These are phyloP conservation scores for Stercorarius parasiticus DNA, from an alignment of 2,113 vertebrate genomes.

Conservation along the genomic window DNA sequence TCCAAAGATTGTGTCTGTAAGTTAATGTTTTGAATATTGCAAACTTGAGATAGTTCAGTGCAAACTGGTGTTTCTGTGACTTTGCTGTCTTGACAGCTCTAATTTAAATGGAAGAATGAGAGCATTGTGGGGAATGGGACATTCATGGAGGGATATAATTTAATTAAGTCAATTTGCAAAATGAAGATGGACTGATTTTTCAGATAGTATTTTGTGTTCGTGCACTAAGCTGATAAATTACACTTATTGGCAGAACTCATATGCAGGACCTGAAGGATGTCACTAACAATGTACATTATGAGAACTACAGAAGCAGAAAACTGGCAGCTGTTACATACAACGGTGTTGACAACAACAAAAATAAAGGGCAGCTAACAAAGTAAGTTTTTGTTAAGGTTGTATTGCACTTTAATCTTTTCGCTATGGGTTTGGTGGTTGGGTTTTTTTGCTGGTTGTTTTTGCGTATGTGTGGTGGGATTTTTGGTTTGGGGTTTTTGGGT, in stretches of 20 bases:
- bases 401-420: neutral
- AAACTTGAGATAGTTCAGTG: neutral
- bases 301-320: slow-evolving; percentile 98
- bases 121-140: neutral
- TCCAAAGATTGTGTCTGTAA: neutral
- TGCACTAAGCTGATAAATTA: slow-evolving; percentile 4
- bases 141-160: neutral
- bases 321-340: slow-evolving; percentile 97
- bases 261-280: slow-evolving; percentile 99
- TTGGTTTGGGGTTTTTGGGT: neutral
- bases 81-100: neutral
- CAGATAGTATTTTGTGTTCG: neutral
- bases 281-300: slow-evolving; percentile 99
- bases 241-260: slow-evolving; percentile 83
- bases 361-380: slow-evolving; percentile 95
- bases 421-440: neutral
- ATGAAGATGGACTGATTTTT: neutral
- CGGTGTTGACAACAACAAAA: slow-evolving; percentile 95
- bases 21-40: neutral
- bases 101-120: neutral
- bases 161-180: neutral
- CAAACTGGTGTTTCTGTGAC: neutral
- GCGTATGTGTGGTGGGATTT: neutral
- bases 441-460: neutral
- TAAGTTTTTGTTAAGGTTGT: slow-evolving; percentile 70